phyloP scores from a whole-genome alignment of 2,888 invertebrate genomes.

The Schrankia costaestrigalis region DNA sequence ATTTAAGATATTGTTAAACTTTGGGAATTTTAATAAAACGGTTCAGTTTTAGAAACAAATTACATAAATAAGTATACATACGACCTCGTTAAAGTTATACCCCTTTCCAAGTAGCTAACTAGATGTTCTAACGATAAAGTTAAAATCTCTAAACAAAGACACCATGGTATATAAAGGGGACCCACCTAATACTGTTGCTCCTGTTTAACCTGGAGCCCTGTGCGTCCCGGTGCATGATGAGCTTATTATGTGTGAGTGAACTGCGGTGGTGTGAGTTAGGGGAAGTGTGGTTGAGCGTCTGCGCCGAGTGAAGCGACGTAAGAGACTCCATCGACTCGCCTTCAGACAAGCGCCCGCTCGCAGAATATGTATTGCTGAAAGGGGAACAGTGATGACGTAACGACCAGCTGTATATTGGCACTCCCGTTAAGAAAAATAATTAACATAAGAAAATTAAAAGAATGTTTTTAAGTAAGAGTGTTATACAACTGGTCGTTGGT shows the following conservation, averaged over 20 bases:
- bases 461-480: neutral
- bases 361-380: slow-evolving; percentile 86
- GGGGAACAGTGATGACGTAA: slow-evolving; percentile 61
- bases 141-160: slow-evolving; percentile 2
- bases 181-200: slow-evolving; percentile 95
- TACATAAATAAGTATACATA: too few species aligned
- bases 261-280: slow-evolving; percentile 84
- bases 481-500: slow-evolving; percentile 60
- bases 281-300: slow-evolving; percentile 86
- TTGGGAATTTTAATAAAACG: too few species aligned
- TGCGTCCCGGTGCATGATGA: slow-evolving; percentile 81
- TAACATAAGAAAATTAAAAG: slow-evolving; percentile 1
- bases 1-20: too few species aligned
- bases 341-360: slow-evolving; percentile 89
- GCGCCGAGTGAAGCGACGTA: slow-evolving; percentile 90
- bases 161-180: slow-evolving; percentile 27
- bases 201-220: slow-evolving; percentile 87
- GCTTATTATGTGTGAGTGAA: slow-evolving; percentile 83
- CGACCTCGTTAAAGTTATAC: too few species aligned
- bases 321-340: slow-evolving; percentile 93
- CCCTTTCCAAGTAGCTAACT: too few species aligned
- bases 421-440: slow-evolving; percentile 1
- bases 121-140: too few species aligned
- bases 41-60: too few species aligned
- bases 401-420: slow-evolving; percentile 44